phyloP scores from a whole-genome alignment of 2,797 vertebrate genomes.

The Ctenopoma kingsleyae region DNA sequence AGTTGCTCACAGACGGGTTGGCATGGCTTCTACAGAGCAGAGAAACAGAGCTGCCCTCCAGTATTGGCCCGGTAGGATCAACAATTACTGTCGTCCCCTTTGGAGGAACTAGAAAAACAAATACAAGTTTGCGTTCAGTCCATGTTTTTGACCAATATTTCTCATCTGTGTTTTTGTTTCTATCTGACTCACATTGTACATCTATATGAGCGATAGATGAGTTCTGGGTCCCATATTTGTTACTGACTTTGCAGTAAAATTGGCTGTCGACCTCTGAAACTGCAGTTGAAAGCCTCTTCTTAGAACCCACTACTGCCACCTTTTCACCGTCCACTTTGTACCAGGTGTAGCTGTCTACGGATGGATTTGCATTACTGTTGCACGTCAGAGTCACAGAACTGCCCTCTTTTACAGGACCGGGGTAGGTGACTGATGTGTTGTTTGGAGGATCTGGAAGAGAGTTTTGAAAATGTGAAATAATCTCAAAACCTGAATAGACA shows the following conservation, averaged over 20 bases:
- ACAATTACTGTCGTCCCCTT: constrained; percentile 58
- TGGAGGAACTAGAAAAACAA: constrained; percentile 68
- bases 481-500: too few species aligned
- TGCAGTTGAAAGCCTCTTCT: neutral
- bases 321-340: constrained; percentile 56
- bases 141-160: neutral
- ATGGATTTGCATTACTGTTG: constrained; percentile 64
- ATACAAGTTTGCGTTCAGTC: constrained; percentile 1
- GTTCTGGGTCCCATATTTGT: constrained; percentile 70
- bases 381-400: constrained; percentile 67
- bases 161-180: neutral
- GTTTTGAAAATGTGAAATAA: neutral
- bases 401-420: constrained; percentile 60
- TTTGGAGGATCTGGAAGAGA: constrained; percentile 70
- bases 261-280: constrained; percentile 50
- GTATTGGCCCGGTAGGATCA: constrained; percentile 35
- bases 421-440: constrained; percentile 58
- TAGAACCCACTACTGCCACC: constrained; percentile 29
- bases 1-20: constrained; percentile 67
- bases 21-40: constrained; percentile 68
- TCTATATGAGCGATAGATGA: constrained; percentile 67
- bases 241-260: constrained; percentile 67
- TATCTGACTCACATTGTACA: constrained; percentile 69
- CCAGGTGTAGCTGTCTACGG: constrained; percentile 67
- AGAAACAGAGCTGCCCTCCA: constrained; percentile 64